Evolutionary conservation across 2,113 vertebrate species (phyloP).

Genomic region (Sterna hirundo): DNA sequence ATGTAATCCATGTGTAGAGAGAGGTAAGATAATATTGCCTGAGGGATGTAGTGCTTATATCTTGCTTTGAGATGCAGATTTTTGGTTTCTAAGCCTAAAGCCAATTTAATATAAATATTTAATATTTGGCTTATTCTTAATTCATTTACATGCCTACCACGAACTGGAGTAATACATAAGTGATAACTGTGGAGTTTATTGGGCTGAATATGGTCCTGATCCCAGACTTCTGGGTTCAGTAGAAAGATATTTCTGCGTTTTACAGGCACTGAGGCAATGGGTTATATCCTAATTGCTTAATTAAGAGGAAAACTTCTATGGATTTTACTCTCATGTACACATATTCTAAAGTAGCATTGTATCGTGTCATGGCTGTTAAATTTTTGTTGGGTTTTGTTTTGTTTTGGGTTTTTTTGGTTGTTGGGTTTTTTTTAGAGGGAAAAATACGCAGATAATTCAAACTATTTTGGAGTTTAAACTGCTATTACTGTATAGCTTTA

Average conservation of each 20-base stretch:
- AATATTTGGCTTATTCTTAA: not conserved
- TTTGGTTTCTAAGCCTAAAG: not conserved
- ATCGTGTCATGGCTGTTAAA: not conserved
- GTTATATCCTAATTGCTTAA: not conserved
- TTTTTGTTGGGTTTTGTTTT: not conserved
- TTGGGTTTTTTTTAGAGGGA: not conserved
- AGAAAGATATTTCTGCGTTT: not conserved
- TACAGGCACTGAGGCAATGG: not conserved
- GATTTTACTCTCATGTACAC: not conserved
- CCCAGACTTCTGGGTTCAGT: not conserved
- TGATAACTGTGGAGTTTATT: not conserved
- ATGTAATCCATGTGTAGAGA: not conserved
- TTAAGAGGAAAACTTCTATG: not conserved
- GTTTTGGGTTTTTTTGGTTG: not conserved
- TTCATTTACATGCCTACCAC: not conserved
- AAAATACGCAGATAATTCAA: not conserved
- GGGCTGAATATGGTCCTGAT: not conserved
- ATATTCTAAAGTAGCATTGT: not conserved
- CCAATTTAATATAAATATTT: not conserved
- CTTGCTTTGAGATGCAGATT: not conserved
- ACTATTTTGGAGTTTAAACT: not conserved
- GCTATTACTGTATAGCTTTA: not conserved
- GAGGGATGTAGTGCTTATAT: not conserved
- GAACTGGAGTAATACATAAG: not conserved
- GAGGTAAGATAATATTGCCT: not conserved